Evolutionary conservation across 2,888 invertebrate genomes (phyloP).

Genomic region (Xylota segnis): DNA sequence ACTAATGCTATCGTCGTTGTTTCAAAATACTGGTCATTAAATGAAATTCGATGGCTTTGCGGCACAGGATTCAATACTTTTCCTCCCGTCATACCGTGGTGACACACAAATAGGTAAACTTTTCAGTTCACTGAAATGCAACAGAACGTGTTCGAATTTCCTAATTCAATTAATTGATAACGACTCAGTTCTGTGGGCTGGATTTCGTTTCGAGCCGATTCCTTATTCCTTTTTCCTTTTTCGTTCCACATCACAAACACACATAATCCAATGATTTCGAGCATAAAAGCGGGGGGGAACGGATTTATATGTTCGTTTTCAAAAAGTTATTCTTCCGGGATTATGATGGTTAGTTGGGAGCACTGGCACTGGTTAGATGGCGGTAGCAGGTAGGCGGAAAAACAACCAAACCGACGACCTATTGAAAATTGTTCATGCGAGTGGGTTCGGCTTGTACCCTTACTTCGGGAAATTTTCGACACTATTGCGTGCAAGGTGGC

Average conservation of each 20-base stretch:
- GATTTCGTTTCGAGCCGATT: constrained; percentile 1
- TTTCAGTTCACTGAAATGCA: constrained; percentile 70
- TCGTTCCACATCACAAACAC: constrained; percentile 7
- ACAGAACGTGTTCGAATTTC: constrained; percentile 62
- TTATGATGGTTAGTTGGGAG: constrained; percentile 43
- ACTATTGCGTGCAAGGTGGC: constrained; percentile 71
- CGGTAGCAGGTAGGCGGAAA: background rate
- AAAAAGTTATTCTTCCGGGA: constrained; percentile 63
- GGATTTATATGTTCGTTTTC: constrained; percentile 60
- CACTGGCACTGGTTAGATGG: constrained; percentile 8
- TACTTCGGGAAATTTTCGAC: constrained; percentile 53
- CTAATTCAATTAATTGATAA: constrained; percentile 75
- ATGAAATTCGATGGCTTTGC: constrained; percentile 48
- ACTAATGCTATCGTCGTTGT: constrained; percentile 10
- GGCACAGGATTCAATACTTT: constrained; percentile 9
- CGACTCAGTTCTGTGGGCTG: constrained; percentile 38
- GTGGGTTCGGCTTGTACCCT: constrained; percentile 16
- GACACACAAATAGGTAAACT: constrained; percentile 42
- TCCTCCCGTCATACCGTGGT: background rate
- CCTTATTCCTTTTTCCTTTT: background rate
- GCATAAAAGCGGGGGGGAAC: constrained; percentile 9
- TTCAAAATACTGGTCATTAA: constrained; percentile 45
- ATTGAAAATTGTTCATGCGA: constrained; percentile 62
- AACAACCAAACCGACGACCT: constrained; percentile 12
- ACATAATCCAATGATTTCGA: constrained; percentile 29